Evolutionary conservation across 92 coral and sea anemone species (phyloP).

Genomic region (Scolanthus callimorphus): DNA sequence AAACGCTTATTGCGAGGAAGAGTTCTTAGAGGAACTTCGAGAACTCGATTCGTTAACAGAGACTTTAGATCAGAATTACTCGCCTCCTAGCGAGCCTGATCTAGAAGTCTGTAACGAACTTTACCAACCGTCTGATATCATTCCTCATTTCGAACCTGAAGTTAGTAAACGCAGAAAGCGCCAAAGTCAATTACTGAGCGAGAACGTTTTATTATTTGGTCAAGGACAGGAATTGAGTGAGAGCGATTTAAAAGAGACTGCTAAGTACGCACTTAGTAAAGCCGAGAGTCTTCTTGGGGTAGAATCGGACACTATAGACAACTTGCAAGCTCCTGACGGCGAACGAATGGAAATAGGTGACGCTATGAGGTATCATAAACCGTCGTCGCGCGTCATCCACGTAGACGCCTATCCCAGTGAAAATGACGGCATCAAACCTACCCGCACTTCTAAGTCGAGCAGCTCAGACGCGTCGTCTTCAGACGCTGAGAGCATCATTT

Average conservation of each 20-base stretch:
- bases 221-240: conserved; percentile 11
- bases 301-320: conserved; percentile 16
- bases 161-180: neutral
- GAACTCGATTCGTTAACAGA: conserved; percentile 25
- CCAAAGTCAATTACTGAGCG: neutral
- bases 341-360: conserved; percentile 43
- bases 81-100: neutral
- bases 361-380: conserved; percentile 41
- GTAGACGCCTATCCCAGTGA: conserved; percentile 36
- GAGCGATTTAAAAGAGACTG: conserved; percentile 21
- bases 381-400: conserved; percentile 30
- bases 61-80: conserved; percentile 21
- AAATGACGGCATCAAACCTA: conserved; percentile 16
- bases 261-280: conserved; percentile 34
- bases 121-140: neutral
- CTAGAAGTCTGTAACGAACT: neutral
- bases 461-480: conserved; percentile 78
- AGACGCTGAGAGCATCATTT: conserved; percentile 80
- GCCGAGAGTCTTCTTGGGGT: conserved; percentile 20
- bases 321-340: conserved; percentile 22
- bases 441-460: conserved; percentile 27
- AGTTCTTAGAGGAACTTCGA: conserved; percentile 22
- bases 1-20: conserved; percentile 17
- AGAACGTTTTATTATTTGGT: conserved; percentile 1
- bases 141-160: conserved; percentile 1